Evolutionary conservation across 2,888 invertebrate genomes (phyloP).

Genomic region (Synanthedon myopaeformis): DNA sequence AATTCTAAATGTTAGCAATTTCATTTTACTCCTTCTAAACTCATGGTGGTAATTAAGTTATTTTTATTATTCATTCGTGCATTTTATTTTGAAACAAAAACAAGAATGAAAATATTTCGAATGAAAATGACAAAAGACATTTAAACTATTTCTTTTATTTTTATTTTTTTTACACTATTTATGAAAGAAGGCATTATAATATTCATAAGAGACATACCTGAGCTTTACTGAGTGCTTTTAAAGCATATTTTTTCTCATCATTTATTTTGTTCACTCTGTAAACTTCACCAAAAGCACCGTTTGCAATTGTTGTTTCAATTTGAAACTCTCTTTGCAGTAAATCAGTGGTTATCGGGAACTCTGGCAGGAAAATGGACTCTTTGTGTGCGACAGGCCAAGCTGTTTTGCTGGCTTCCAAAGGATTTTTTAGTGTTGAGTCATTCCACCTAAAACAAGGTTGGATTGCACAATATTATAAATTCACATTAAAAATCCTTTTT

Average conservation of each 20-base stretch:
- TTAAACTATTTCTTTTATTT: background rate
- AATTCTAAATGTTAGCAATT: no score
- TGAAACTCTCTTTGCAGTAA: conserved; percentile 71
- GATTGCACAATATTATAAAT: no score
- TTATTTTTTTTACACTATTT: background rate
- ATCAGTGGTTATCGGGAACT: conserved; percentile 80
- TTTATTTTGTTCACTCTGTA: conserved; percentile 80
- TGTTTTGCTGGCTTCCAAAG: conserved; percentile 74
- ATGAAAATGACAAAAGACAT: background rate
- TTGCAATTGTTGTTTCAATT: conserved; percentile 81
- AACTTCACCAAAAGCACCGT: conserved; percentile 92
- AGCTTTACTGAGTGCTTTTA: conserved; percentile 87
- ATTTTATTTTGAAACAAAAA: no score
- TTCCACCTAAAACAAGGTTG: conserved; percentile 69
- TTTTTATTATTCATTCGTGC: no score
- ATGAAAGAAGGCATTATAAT: background rate
- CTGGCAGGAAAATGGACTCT: conserved; percentile 88
- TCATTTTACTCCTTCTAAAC: no score
- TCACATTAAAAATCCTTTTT: no score
- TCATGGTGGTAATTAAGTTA: no score
- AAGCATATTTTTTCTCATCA: conserved; percentile 78
- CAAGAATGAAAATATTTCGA: no score
- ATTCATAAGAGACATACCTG: conserved; percentile 62
- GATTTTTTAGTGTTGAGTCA: conserved; percentile 73
- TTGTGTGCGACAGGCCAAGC: conserved; percentile 86